Evolutionary conservation across 2,797 vertebrate species (phyloP).

Genomic region (Gymnodraco acuticeps): DNA sequence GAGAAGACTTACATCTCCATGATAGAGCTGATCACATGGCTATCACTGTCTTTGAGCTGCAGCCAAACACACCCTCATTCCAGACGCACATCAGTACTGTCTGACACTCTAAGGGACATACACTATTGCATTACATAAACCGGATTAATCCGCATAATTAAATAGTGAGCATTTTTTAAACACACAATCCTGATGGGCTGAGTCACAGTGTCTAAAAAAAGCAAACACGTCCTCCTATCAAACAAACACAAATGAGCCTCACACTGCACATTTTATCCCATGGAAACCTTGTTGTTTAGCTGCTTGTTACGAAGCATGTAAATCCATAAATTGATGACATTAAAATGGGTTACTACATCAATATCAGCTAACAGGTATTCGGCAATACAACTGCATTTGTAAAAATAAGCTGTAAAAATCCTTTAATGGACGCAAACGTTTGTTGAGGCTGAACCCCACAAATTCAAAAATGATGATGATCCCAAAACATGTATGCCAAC

Average conservation of each 20-base stretch:
- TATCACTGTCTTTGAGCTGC: conserved; percentile 62
- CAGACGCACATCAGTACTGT: conserved; percentile 54
- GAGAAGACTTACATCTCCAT: conserved; percentile 62
- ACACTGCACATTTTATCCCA: not conserved
- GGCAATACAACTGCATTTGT: not conserved
- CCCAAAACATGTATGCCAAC: too few relatives aligned
- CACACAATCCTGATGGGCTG: not conserved
- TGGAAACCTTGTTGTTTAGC: not conserved
- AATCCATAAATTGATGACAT: not conserved
- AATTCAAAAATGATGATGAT: too few relatives aligned
- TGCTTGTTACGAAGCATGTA: not conserved
- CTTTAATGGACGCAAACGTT: not conserved
- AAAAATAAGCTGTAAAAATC: not conserved
- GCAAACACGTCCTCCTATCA: not conserved
- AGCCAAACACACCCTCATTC: conserved; percentile 70
- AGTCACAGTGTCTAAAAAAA: not conserved
- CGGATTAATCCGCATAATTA: conserved; percentile 38
- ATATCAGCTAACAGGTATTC: not conserved
- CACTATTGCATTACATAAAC: conserved; percentile 47
- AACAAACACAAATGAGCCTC: not conserved
- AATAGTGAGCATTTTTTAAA: conserved; percentile 11
- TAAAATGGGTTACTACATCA: not conserved
- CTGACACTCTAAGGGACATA: conserved; percentile 43
- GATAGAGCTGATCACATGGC: conserved; percentile 62
- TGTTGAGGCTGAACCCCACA: not conserved